These are phyloP conservation scores for Psittacara wagleri DNA, from an alignment of 2,113 vertebrate genomes.

Conservation along the genomic window DNA sequence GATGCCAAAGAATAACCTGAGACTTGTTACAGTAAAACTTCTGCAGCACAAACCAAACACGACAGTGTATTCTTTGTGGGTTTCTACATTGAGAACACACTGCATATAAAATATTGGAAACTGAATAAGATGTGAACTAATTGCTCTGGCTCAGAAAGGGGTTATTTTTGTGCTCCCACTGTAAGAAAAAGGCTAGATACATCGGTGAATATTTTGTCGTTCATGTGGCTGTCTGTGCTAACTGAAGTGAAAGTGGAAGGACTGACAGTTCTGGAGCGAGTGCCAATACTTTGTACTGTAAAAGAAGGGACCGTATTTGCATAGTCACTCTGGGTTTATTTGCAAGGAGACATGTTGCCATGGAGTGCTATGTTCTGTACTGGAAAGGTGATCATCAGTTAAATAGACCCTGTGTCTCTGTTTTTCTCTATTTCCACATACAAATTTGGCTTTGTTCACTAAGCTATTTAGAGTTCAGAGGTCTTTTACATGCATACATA, in stretches of 20 bases:
- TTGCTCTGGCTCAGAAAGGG: background rate
- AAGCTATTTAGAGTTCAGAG: background rate
- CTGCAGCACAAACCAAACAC: background rate
- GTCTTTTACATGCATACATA: background rate
- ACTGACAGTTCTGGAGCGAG: background rate
- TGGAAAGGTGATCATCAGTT: background rate
- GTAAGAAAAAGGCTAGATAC: background rate
- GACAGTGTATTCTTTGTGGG: background rate
- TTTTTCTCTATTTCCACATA: background rate
- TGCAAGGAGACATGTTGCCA: fast-evolving
- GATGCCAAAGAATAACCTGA: background rate
- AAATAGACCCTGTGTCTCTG: background rate
- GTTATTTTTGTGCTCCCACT: background rate
- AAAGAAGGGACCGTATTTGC: background rate
- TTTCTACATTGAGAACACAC: background rate
- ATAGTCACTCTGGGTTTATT: background rate
- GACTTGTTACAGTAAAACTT: background rate
- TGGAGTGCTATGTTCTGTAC: background rate
- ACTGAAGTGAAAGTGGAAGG: background rate
- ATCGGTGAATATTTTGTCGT: background rate
- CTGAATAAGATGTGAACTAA: background rate
- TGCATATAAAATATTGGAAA: background rate
- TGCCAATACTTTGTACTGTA: background rate
- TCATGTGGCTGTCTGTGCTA: background rate
- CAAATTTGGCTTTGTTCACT: background rate